Base-by-base conservation (phyloP, 2,113 vertebrate genomes). In the Indri indri region DNA sequence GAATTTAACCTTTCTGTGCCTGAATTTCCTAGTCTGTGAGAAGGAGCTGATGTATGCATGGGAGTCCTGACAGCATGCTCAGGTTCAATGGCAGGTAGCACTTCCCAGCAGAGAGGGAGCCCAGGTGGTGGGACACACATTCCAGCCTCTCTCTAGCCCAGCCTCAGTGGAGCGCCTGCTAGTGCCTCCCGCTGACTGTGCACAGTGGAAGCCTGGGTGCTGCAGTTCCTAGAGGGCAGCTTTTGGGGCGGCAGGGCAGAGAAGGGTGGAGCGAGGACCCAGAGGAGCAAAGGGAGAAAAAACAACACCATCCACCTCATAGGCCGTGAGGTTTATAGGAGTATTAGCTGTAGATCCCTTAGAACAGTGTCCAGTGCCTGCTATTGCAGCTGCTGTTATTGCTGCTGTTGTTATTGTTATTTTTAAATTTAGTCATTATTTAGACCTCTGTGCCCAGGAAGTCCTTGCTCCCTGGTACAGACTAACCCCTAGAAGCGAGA, bases 301-400 rank as follows among this genome's bases (percentile, higher is more conserved):
- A 3, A 12, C 42, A 52, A 68, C 90, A 63, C 13, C 37, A 37
- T 3, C 25, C 22, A 8, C 22, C 9, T 37, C 8, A 4, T 3
- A 11, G 30, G 11, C 8, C 42, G 6, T 42, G 37, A 65, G 8
- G 34, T 27, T 57, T 16, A 4, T 30, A 34, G 47, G 13, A 37
- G 17, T 63, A 32, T 87, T 63, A 10, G 20, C 63, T 5, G 0
- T 8, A 81, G 45, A 63, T 14, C 8, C 25, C 2, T 50, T 17
- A 18, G 3, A 42, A 32, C 42, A 61, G 25, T 18, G 17, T 63
- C 22, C 0, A 22, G 11, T 6, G 42, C 0, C 0, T 22, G 20
- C 27, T 68, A 16, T 63, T 27, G 0, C 8, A 40, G 57, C 63
- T 42, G 47, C 30, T 20, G 4, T 81, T 74, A 3, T 6, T 71